phyloP scores from a whole-genome alignment of 2,113 vertebrate genomes.

The Pseudopipra pipra region DNA sequence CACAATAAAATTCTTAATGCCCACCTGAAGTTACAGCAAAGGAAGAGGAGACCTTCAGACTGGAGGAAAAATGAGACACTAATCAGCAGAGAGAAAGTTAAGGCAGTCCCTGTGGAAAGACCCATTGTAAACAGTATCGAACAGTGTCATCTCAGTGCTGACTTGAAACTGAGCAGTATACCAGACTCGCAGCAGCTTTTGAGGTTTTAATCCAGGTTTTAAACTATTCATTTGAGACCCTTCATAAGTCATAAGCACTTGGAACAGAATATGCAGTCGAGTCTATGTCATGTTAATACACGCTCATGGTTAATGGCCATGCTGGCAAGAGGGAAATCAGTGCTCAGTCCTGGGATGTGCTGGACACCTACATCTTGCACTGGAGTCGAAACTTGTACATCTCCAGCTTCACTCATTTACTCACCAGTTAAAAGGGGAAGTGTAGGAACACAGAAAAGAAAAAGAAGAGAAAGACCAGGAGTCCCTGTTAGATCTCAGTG shows the following conservation, averaged over 20 bases:
- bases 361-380: background rate
- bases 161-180: background rate
- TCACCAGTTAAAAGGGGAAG: background rate
- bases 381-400: background rate
- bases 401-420: background rate
- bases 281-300: background rate
- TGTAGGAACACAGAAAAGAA: background rate
- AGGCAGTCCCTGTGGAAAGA: background rate
- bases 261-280: background rate
- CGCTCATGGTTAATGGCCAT: background rate
- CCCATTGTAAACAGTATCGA: background rate
- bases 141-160: fast-evolving
- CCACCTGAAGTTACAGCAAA: background rate
- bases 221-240: background rate
- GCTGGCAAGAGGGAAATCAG: fast-evolving
- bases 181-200: background rate
- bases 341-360: background rate
- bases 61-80: background rate
- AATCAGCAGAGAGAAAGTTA: background rate
- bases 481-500: background rate
- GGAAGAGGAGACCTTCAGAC: background rate
- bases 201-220: background rate
- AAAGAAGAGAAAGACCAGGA: background rate
- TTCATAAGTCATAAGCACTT: background rate
- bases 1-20: background rate